Percentiles rank a stretch among this genome's conserved stretches.
These are phyloP conservation scores for Sarcophaga carnaria DNA, from an alignment of 2,888 invertebrate genomes.

Conservation along the genomic window DNA sequence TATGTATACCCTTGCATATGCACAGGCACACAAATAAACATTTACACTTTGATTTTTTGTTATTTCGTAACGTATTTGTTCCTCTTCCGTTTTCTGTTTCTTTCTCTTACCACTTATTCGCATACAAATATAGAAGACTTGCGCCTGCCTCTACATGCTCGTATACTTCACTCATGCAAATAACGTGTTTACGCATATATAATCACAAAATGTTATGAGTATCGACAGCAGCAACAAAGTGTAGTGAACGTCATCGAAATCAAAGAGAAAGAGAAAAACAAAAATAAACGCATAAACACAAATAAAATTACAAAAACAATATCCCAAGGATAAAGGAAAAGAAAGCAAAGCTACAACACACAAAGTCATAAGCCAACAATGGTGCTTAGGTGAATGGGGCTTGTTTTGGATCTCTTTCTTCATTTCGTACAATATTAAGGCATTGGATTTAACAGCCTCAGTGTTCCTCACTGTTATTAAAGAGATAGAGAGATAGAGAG, in stretches of 20 bases:
- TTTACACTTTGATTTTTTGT: too few species aligned
- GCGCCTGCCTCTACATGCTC: not conserved
- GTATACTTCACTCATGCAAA: slow-evolving; percentile 14
- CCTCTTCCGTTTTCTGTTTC: too few species aligned
- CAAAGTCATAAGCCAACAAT: slow-evolving; percentile 36
- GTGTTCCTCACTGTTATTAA: too few species aligned
- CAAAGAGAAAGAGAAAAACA: too few species aligned
- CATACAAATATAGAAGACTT: not conserved
- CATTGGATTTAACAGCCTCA: too few species aligned
- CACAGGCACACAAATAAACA: too few species aligned
- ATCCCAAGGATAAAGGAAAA: slow-evolving; percentile 14
- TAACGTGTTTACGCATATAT: slow-evolving; percentile 54
- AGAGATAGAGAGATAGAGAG: too few species aligned
- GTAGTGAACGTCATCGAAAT: not conserved
- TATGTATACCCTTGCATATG: too few species aligned
- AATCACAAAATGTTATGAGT: slow-evolving; percentile 6
- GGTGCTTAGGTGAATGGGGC: not conserved
- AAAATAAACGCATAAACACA: too few species aligned
- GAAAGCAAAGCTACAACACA: not conserved
- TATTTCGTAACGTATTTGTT: too few species aligned
- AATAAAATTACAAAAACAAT: slow-evolving; percentile 16
- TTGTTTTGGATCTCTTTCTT: slow-evolving; percentile 1
- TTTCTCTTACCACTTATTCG: not conserved
- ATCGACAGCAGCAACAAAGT: slow-evolving; percentile 20
- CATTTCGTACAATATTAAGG: not conserved